Evolutionary conservation across 2,888 invertebrate species (phyloP).

Genomic region (Amphiduros pacificus): DNA sequence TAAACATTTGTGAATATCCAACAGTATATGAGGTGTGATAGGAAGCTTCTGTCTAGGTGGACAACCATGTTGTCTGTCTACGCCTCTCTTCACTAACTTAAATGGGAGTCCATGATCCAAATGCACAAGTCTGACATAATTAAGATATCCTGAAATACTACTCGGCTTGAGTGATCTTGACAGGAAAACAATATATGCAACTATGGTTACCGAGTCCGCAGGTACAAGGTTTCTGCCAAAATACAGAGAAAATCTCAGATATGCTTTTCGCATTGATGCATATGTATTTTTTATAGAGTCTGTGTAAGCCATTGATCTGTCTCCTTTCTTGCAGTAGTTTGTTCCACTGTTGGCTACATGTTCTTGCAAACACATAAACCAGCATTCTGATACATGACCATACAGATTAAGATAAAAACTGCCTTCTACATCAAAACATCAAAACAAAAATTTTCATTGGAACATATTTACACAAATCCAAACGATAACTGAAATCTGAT

Average conservation of each 20-base stretch:
- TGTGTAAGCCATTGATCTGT: background rate
- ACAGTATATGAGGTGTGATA: slow-evolving; percentile 1
- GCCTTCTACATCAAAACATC: no score
- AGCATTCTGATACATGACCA: no score
- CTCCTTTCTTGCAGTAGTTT: no score
- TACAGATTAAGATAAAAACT: background rate
- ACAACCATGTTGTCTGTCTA: background rate
- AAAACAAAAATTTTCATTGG: no score
- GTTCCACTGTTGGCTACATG: no score
- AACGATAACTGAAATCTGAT: background rate
- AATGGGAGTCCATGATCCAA: background rate
- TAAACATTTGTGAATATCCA: background rate
- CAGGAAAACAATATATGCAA: background rate
- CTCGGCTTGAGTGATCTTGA: background rate
- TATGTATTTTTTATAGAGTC: background rate
- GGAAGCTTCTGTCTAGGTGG: background rate
- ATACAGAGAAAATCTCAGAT: background rate
- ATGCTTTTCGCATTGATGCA: background rate
- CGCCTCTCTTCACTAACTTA: background rate
- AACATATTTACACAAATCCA: background rate
- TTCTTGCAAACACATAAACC: no score
- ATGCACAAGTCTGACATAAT: background rate
- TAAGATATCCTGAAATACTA: background rate
- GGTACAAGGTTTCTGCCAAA: background rate
- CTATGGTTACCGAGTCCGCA: background rate